phyloP scores from a whole-genome alignment of 2,113 vertebrate species.

The Chaenogobius annularis region DNA sequence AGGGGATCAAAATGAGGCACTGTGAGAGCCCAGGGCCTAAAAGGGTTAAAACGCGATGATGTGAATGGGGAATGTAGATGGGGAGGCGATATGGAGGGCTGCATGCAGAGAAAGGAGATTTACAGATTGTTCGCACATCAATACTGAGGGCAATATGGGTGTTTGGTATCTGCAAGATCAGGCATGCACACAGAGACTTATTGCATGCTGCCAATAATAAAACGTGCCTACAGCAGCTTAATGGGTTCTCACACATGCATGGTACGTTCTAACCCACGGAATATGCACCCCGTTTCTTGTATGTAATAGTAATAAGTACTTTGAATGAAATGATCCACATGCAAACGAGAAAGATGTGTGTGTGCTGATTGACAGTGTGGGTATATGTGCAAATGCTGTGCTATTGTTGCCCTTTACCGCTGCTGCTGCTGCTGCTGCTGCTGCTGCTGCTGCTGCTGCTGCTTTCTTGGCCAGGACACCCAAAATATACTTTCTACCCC shows the following conservation, averaged over 20 bases:
- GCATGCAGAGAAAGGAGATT: slow-evolving; percentile 15
- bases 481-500: no score
- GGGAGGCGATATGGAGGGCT: slow-evolving; percentile 21
- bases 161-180: slow-evolving; percentile 45
- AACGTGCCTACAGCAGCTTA: slow-evolving; percentile 37
- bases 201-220: slow-evolving; percentile 26
- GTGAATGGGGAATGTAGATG: slow-evolving; percentile 12
- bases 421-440: no score
- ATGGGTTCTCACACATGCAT: slow-evolving; percentile 4
- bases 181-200: slow-evolving; percentile 18
- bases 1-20: slow-evolving; percentile 34
- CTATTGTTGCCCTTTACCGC: no score
- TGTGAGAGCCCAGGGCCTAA: background rate
- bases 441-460: no score
- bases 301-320: no score
- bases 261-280: slow-evolving; percentile 11
- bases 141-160: slow-evolving; percentile 25
- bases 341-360: no score
- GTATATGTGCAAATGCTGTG: no score
- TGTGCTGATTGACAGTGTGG: no score
- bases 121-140: slow-evolving; percentile 31
- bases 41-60: slow-evolving; percentile 21
- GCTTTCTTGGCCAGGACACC: no score
- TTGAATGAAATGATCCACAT: no score
- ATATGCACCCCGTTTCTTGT: background rate